Evolutionary conservation across 1,140 invertebrate genomes (phyloP).

Genomic region (Chrysopa pallens): DNA sequence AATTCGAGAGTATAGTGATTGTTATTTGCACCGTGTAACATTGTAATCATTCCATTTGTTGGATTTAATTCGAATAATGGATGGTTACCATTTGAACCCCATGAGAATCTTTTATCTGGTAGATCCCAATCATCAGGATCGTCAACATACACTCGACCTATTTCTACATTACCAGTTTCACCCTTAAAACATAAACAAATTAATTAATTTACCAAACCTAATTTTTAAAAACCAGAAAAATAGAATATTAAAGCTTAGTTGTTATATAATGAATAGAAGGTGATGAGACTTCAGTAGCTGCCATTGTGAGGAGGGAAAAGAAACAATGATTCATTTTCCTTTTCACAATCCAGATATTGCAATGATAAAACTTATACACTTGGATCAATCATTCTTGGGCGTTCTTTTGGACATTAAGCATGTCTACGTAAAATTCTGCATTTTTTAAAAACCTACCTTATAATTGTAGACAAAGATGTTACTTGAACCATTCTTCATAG

Average conservation of each 20-base stretch:
- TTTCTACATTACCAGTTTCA: constrained; percentile 50
- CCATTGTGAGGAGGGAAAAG: too few species aligned
- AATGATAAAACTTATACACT: too few species aligned
- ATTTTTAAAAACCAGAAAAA: too few species aligned
- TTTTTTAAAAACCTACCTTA: constrained; percentile 39
- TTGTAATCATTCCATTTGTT: constrained; percentile 66
- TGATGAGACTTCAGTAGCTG: too few species aligned
- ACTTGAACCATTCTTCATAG: constrained; percentile 62
- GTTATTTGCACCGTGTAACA: constrained; percentile 47
- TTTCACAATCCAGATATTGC: too few species aligned
- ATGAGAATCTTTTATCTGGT: constrained; percentile 66
- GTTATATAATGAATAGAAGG: too few species aligned
- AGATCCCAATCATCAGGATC: constrained; percentile 91
- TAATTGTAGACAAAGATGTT: constrained; percentile 86
- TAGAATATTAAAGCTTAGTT: too few species aligned
- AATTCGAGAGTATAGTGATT: constrained; percentile 52
- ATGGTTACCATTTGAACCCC: constrained; percentile 28
- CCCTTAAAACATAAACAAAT: constrained; percentile 24
- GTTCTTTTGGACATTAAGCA: too few species aligned
- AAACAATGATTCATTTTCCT: too few species aligned
- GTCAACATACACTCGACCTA: constrained; percentile 77
- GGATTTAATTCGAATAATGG: constrained; percentile 47
- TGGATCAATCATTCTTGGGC: too few species aligned
- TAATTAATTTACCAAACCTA: too few species aligned
- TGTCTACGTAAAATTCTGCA: too few species aligned